phyloP scores from a whole-genome alignment of 2,888 invertebrate genomes.

The Keiferia lycopersicella region DNA sequence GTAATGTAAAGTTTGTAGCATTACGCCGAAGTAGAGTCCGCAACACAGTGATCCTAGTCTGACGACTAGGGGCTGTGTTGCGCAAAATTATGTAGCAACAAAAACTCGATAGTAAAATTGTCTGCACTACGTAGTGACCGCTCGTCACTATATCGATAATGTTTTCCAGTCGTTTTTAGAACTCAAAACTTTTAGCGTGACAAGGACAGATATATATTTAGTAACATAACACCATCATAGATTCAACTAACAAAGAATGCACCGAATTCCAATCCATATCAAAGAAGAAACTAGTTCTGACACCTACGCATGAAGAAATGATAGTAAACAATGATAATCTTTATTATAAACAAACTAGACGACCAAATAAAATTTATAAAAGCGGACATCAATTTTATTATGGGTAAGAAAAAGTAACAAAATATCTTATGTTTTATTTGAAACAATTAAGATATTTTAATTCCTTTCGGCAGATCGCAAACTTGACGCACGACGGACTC shows the following conservation, averaged over 20 bases:
- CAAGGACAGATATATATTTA: background rate
- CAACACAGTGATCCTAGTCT: no score
- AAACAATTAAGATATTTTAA: background rate
- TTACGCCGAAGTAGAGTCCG: no score
- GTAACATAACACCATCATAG: background rate
- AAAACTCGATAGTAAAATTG: no score
- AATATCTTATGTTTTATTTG: background rate
- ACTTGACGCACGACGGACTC: no score
- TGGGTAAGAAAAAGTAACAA: background rate
- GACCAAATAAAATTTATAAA: background rate
- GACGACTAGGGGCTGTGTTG: no score
- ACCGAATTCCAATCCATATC: slow-evolving; percentile 5
- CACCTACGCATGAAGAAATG: background rate
- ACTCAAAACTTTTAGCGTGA: no score
- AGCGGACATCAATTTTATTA: background rate
- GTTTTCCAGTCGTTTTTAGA: no score
- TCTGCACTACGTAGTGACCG: no score
- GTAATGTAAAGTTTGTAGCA: no score
- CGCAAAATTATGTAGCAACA: no score
- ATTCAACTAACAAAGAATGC: slow-evolving; percentile 6
- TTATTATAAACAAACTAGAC: slow-evolving; percentile 2
- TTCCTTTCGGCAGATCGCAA: background rate
- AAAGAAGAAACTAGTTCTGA: slow-evolving; percentile 5
- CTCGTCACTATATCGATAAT: no score
- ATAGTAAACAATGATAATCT: background rate